Evolutionary conservation across 2,113 vertebrate genomes (phyloP).

Genomic region (Melanerpes aurifrons): DNA sequence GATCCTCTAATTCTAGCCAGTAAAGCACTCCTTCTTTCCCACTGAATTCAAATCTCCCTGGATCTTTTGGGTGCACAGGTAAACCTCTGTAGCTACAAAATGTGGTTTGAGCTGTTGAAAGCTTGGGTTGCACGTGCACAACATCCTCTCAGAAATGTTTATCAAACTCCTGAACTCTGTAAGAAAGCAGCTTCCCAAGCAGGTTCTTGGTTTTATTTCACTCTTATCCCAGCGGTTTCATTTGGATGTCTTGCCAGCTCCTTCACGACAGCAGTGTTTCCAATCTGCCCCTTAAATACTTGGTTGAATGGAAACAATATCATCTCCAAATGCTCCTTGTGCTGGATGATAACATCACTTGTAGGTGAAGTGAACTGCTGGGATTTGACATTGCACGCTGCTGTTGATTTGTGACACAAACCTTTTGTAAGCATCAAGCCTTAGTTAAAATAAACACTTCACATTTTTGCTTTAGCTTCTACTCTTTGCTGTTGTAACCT

Average conservation of each 20-base stretch:
- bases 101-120: background rate
- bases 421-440: background rate
- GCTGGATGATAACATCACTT: background rate
- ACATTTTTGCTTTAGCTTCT: background rate
- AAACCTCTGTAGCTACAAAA: background rate
- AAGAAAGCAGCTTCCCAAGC: background rate
- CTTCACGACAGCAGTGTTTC: background rate
- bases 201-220: background rate
- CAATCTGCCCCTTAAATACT: background rate
- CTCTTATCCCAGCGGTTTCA: background rate
- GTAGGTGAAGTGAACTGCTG: background rate
- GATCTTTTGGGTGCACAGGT: background rate
- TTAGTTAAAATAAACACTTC: background rate
- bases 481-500: background rate
- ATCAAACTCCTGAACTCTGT: background rate
- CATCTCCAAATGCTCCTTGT: background rate
- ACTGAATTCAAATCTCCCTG: background rate
- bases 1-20: conserved; percentile 31
- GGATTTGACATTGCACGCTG: background rate
- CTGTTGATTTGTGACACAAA: background rate
- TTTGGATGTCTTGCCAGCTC: background rate
- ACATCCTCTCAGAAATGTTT: background rate
- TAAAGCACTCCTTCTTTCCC: conserved; percentile 16
- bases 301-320: background rate
- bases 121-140: background rate